Evolutionary conservation across 2,888 invertebrate species (phyloP), one percentile per base, ranked within the genome.

Genomic region (Tinea semifulvella): DNA sequence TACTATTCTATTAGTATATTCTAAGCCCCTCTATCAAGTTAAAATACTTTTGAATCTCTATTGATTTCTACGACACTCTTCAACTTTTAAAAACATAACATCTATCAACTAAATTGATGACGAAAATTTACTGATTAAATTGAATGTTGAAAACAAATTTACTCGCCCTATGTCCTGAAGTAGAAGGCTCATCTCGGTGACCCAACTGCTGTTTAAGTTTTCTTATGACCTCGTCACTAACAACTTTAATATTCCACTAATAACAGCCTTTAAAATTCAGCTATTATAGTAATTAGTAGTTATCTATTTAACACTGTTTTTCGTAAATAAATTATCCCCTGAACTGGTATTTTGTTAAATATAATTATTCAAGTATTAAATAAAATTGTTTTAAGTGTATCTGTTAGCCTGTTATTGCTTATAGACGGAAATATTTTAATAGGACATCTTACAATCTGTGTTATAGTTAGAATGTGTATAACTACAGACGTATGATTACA

Each of bases 101-200:
- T 52, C 77, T 77, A 77, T 67, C 10, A 42, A 62, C 77, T 77
- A 79, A n/a, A 40, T 47, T 42, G 25, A 43, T 18, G 22, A 44
- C 44, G 43, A 44, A 14, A 40, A 28, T 60, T 50, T 61, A 63
- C 53, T 61, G 59, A 63, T 62, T 61, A 73, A 75, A 71, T 61
- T 63, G 58, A 71, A 20, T 65, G 66, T 70, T 62, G 67, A 67
- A 69, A 62, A 59, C 63, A 71, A 75, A 71, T 56, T 80, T 80
- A 80, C 80, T 80, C 79, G 80, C 80, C 79, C 77, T 77, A 76
- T 60, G 60, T 56, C 26, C 51, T 64, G 76, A 55, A 60, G 69
- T 55, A 61, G 75, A 58, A 65, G 67, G 63, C 68, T 56, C 55
- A 59, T 68, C 68, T 63, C 66, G 60, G 64, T 61, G 68, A 63